Conservation (phyloP, 2,797 vertebrate genomes). For the Rhynchonycteris naso region DNA sequence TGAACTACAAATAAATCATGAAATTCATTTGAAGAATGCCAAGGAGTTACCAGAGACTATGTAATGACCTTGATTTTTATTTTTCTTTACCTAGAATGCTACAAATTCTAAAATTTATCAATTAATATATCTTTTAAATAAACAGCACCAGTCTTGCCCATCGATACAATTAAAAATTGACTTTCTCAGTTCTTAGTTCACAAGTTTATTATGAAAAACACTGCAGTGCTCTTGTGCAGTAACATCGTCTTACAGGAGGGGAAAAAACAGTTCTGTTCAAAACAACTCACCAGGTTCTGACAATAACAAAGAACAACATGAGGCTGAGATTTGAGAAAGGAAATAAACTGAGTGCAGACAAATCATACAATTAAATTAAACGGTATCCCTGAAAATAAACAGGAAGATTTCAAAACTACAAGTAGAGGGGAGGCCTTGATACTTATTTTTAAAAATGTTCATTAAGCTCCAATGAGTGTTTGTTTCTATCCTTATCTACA, state of each 20-base stretch:
- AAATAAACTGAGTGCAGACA: constrained; percentile 90
- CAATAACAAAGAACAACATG: constrained; percentile 86
- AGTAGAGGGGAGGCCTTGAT: constrained; percentile 87
- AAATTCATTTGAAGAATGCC: constrained; percentile 62
- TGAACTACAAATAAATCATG: constrained; percentile 26
- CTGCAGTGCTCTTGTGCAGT: constrained; percentile 87
- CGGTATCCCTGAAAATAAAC: constrained; percentile 90
- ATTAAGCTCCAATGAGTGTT: constrained; percentile 90
- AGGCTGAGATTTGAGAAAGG: constrained; percentile 82
- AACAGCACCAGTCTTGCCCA: constrained; percentile 85
- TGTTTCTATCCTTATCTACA: constrained; percentile 92
- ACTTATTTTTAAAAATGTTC: constrained; percentile 90
- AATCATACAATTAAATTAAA: constrained; percentile 91
- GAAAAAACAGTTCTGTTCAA: constrained; percentile 87
- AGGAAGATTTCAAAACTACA: constrained; percentile 88
- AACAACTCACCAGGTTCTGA: constrained; percentile 88
- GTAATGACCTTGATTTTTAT: constrained; percentile 76
- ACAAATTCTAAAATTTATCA: constrained; percentile 83
- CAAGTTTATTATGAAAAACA: constrained; percentile 92
- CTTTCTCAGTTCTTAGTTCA: constrained; percentile 89
- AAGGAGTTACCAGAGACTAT: constrained; percentile 70
- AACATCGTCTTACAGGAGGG: constrained; percentile 87
- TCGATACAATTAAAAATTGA: constrained; percentile 88
- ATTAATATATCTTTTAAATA: constrained; percentile 80
- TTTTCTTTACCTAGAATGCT: constrained; percentile 76